These are phyloP conservation scores for Malurus leucopterus DNA, from an alignment of 2,797 vertebrate species.

Conservation along the genomic window DNA sequence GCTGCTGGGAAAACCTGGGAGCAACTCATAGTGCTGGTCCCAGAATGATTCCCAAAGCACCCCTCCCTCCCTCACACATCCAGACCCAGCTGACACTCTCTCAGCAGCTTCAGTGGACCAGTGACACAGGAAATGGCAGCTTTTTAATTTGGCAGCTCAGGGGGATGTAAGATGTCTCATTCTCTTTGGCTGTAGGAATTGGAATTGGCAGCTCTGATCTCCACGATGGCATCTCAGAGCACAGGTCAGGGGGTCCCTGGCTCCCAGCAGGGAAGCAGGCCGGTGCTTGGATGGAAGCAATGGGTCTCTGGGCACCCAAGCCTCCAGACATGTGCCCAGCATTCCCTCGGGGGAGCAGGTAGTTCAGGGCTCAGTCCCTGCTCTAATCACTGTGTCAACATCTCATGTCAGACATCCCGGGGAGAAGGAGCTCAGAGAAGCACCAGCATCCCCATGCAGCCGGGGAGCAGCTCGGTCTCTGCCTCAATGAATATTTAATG, in stretches of 20 bases:
- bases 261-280: fast-evolving
- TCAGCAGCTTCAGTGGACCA: not conserved
- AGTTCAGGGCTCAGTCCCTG: not conserved
- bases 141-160: not conserved
- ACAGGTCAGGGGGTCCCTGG: not conserved
- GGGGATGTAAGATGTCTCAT: not conserved
- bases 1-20: not conserved
- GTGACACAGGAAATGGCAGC: not conserved
- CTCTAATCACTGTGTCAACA: slow-evolving; percentile 24
- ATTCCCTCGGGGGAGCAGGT: not conserved
- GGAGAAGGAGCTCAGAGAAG: not conserved
- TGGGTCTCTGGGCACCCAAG: not conserved
- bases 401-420: not conserved
- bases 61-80: fast-evolving
- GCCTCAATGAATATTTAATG: slow-evolving; percentile 47
- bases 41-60: not conserved
- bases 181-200: not conserved
- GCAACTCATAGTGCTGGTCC: not conserved
- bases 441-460: not conserved
- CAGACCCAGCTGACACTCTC: fast-evolving
- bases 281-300: not conserved
- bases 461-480: fast-evolving
- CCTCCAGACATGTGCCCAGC: fast-evolving
- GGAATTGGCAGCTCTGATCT: not conserved
- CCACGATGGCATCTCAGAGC: fast-evolving